These are phyloP conservation scores for Rhizoglyphus robini DNA, from an alignment of 1,140 invertebrate genomes.

Conservation along the genomic window DNA sequence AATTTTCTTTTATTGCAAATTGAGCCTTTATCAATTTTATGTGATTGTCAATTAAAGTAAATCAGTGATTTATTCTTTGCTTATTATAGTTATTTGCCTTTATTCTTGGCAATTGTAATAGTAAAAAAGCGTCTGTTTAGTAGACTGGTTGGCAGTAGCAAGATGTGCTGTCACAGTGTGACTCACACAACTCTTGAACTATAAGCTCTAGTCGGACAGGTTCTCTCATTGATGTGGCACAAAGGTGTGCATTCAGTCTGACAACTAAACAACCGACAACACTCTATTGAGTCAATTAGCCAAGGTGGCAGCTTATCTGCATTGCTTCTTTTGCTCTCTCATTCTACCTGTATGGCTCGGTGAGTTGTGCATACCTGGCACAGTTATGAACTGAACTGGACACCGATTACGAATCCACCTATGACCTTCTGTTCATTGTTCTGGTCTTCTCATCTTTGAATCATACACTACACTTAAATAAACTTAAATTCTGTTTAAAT, in stretches of 20 bases:
- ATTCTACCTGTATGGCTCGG: background rate
- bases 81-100: background rate
- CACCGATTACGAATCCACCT: background rate
- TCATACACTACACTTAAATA: background rate
- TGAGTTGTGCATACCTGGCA: background rate
- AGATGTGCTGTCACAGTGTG: background rate
- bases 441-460: background rate
- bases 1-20: background rate
- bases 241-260: background rate
- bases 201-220: background rate
- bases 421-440: background rate
- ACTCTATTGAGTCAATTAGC: background rate
- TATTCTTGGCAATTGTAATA: background rate
- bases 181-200: background rate
- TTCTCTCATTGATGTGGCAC: constrained; percentile 7
- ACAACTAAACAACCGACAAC: background rate
- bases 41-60: background rate
- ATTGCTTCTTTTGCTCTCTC: background rate
- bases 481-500: background rate
- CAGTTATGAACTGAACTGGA: background rate
- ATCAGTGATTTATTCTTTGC: background rate
- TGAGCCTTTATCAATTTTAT: background rate
- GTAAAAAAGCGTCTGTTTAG: background rate
- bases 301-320: background rate
- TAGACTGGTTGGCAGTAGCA: background rate